phyloP scores from a whole-genome alignment of 2,888 invertebrate species.

The Apantesis nais region DNA sequence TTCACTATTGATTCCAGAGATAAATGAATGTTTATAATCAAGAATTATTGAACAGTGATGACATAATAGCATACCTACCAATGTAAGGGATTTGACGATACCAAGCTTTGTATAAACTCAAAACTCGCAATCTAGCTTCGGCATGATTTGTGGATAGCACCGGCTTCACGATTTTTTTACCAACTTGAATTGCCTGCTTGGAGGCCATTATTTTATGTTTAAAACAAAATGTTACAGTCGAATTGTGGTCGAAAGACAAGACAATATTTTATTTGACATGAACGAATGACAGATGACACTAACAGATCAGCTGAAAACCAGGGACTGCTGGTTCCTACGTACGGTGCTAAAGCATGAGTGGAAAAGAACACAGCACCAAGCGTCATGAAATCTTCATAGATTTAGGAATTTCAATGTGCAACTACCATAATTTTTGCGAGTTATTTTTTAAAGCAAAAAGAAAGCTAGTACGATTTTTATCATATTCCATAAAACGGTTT shows the following conservation, averaged over 20 bases:
- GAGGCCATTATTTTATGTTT: conserved; percentile 62
- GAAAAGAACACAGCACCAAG: no score
- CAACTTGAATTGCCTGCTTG: conserved; percentile 74
- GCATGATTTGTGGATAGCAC: conserved; percentile 91
- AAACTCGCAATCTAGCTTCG: conserved; percentile 93
- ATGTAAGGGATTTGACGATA: conserved; percentile 95
- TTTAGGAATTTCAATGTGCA: no score
- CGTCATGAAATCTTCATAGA: no score
- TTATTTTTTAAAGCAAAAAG: no score
- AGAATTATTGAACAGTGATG: conserved; percentile 54
- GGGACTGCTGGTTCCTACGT: no score
- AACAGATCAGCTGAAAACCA: not conserved
- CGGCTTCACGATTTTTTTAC: conserved; percentile 91
- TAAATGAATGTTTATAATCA: not conserved
- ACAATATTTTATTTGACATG: conserved; percentile 4
- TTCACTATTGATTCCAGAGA: not conserved
- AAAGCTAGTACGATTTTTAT: no score
- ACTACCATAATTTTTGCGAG: no score
- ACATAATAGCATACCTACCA: conserved; percentile 88
- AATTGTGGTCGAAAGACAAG: not conserved
- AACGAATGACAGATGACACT: not conserved
- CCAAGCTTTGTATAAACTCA: conserved; percentile 97
- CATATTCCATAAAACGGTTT: no score
- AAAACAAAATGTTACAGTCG: not conserved
- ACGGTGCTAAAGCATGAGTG: no score